Percentiles rank a stretch among this genome's conserved stretches.
Conservation (phyloP, 2,888 invertebrate genomes). For the Papilio gigon region DNA sequence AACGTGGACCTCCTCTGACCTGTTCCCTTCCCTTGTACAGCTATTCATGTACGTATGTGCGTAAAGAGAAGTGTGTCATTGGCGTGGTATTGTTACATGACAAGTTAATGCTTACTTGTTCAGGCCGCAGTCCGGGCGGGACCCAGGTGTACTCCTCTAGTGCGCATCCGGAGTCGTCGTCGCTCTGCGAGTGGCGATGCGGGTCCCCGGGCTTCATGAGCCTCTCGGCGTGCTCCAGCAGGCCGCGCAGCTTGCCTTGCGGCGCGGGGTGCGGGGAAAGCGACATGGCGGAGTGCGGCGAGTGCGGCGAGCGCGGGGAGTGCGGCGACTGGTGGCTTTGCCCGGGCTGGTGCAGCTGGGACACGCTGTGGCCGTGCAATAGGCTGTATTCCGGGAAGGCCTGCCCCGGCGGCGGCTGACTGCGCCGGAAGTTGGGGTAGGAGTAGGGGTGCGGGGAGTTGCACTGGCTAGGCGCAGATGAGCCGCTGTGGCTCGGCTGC, state of each 20-base stretch:
- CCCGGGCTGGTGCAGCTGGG: slow-evolving; percentile 62
- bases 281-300: slow-evolving; percentile 76
- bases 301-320: slow-evolving; percentile 73
- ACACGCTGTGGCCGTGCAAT: slow-evolving; percentile 65
- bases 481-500: slow-evolving; percentile 71
- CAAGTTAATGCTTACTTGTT: slow-evolving; percentile 93
- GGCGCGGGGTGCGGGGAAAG: slow-evolving; percentile 72
- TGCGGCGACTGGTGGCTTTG: slow-evolving; percentile 70
- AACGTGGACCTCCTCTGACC: not conserved
- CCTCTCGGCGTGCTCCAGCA: slow-evolving; percentile 80
- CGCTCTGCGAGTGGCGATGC: slow-evolving; percentile 94
- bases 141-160: slow-evolving; percentile 99
- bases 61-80: too few relatives aligned
- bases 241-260: slow-evolving; percentile 74
- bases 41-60: too few relatives aligned
- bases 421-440: slow-evolving; percentile 69
- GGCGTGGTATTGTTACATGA: too few relatives aligned
- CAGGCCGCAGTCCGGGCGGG: slow-evolving; percentile 96
- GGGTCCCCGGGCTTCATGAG: slow-evolving; percentile 87
- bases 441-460: slow-evolving; percentile 74
- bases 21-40: too few relatives aligned
- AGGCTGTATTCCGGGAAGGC: slow-evolving; percentile 63
- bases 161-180: slow-evolving; percentile 98
- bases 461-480: slow-evolving; percentile 69
- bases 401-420: slow-evolving; percentile 58